These are phyloP conservation scores for Drosophila kurseongensis DNA, from an alignment of 1,140 invertebrate species.

Conservation along the genomic window DNA sequence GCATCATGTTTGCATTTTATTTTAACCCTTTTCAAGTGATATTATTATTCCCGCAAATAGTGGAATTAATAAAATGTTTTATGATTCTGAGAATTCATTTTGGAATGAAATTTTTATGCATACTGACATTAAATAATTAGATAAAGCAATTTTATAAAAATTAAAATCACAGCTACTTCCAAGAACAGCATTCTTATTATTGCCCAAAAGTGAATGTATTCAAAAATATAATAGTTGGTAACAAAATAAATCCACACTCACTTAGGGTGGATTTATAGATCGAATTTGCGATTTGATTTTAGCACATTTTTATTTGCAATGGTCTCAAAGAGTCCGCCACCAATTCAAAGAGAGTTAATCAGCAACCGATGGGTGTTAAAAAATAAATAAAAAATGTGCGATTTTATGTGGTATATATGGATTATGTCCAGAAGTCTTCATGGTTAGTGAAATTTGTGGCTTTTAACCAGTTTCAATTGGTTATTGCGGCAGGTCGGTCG, in stretches of 20 bases:
- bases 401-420: conserved; percentile 14
- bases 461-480: conserved; percentile 79
- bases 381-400: conserved; percentile 33
- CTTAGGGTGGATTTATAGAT: not conserved
- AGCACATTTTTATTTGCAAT: conserved; percentile 62
- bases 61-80: too few relatives aligned
- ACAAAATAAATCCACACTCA: conserved; percentile 8
- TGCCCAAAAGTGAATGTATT: not conserved
- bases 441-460: conserved; percentile 37
- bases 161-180: too few relatives aligned
- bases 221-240: not conserved
- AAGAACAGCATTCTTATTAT: too few relatives aligned
- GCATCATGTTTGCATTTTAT: too few relatives aligned
- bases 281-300: conserved; percentile 42
- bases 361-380: not conserved
- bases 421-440: conserved; percentile 46
- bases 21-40: too few relatives aligned
- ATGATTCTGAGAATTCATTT: too few relatives aligned
- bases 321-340: not conserved
- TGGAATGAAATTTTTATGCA: too few relatives aligned
- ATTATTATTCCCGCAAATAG: too few relatives aligned
- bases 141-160: too few relatives aligned
- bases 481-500: conserved; percentile 84
- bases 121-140: too few relatives aligned
- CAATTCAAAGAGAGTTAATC: conserved; percentile 18